Evolutionary conservation across 2,888 invertebrate genomes (phyloP), one percentile per base, ranked within the genome.

Genomic region (Hyles lineata): DNA sequence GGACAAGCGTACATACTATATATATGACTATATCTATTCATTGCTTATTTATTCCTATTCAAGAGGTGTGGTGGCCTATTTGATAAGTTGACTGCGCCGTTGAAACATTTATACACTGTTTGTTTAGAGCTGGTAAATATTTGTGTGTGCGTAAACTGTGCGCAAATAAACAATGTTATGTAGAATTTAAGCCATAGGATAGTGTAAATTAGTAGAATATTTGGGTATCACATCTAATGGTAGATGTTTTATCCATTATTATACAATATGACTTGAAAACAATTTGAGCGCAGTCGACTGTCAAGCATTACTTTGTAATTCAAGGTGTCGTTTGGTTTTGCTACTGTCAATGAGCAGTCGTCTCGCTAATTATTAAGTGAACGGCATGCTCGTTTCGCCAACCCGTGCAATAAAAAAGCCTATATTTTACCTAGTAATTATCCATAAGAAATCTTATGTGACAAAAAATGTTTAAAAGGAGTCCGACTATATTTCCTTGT

Each of bases 1-100:
- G 83, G 78, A 78, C 85, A 82, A 25, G 71, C 70, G 70, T 23
- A 52, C 50, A n/a, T 29, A n/a, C 32, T 55, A 63, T 21, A n/a
- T 73, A 32, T 52, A 23, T 70, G n/a, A 11, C n/a, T 55, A 67
- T 58, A 29, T 23, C 50, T 29, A 50, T 43, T 62, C 50, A 71
- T 71, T 58, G 17, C 19, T 32, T 70, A 55, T 70, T 70, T 70
- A 70, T 70, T 67, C 50, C 50, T 23, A 67, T 67, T 50, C 67
- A 67, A 67, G 67, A 67, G 67, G 67, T 67, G 67, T 50, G 67
- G 67, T 50, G 43, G 67, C 50, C 67, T 67, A 67, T 67, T 67
- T 67, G 67, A 67, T 67, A 67, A 67, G 50, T 50, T 67, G 50
- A 50, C 43, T 67, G 67, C 50, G 43, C 67, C 43, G 50, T 50